Evolutionary conservation across 2,888 invertebrate species (phyloP).

Genomic region (Nudaria mundana): DNA sequence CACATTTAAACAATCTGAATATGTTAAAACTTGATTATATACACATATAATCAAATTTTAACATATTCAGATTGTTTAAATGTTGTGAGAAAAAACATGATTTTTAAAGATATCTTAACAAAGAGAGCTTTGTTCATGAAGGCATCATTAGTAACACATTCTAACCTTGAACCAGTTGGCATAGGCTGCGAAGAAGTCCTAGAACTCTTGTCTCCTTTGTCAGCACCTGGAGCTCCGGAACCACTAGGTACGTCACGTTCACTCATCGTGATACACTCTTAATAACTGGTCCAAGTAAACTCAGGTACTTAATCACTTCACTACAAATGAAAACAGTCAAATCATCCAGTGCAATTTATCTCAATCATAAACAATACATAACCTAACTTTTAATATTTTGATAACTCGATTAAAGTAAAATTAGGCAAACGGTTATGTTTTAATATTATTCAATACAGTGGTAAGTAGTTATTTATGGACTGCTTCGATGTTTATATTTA

Average conservation of each 20-base stretch:
- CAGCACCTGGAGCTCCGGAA: conserved; percentile 50
- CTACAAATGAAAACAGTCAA: conserved; percentile 61
- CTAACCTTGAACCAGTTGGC: conserved; percentile 61
- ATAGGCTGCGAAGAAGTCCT: conserved; percentile 56
- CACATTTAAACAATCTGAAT: no score
- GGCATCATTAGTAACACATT: neutral
- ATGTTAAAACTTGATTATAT: no score
- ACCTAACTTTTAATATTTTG: conserved; percentile 56
- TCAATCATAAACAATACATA: conserved; percentile 63
- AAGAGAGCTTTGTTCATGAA: neutral
- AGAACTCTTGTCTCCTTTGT: conserved; percentile 42
- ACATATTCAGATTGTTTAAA: no score
- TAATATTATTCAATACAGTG: conserved; percentile 8
- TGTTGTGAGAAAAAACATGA: no score
- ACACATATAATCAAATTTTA: no score
- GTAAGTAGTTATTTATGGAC: conserved; percentile 12
- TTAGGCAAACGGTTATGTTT: conserved; percentile 12
- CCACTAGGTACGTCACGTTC: conserved; percentile 60
- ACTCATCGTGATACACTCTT: conserved; percentile 51
- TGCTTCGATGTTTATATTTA: conserved; percentile 25
- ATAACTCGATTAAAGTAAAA: conserved; percentile 14
- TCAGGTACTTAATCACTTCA: conserved; percentile 42
- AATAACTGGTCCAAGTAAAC: conserved; percentile 40
- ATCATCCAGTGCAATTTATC: conserved; percentile 49
- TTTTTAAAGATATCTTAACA: neutral